A percentile compares a stretch with the other conserved stretches of the same genome.
Conservation (phyloP, 2,797 vertebrate genomes). For the Avahi laniger region DNA sequence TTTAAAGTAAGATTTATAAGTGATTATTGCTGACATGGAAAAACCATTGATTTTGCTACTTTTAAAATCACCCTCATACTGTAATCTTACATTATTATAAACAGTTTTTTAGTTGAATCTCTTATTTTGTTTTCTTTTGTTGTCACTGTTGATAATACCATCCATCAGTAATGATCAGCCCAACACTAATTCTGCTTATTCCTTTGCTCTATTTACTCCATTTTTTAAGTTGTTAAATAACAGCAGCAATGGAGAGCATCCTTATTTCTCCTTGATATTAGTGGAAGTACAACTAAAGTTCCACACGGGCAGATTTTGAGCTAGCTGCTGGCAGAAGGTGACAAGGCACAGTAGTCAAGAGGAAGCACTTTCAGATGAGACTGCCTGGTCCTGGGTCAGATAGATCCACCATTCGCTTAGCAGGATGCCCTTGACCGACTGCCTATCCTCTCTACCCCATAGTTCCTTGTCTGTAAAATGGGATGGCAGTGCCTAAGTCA, state of each 20-base stretch:
- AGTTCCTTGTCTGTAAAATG: not conserved
- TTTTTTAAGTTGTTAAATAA: not conserved
- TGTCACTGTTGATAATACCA: not conserved
- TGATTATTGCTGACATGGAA: not conserved
- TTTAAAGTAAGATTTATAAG: constrained; percentile 2
- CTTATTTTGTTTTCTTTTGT: not conserved
- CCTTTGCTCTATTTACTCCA: not conserved
- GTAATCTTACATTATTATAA: not conserved
- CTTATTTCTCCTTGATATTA: not conserved
- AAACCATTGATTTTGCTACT: not conserved
- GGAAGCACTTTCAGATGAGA: not conserved
- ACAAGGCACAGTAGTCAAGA: not conserved
- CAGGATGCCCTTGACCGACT: not conserved
- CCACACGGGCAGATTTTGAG: not conserved
- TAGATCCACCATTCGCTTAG: not conserved
- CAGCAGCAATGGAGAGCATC: not conserved
- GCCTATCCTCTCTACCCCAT: not conserved
- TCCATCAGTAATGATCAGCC: not conserved
- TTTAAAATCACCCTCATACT: not conserved
- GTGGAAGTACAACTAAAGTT: too few relatives aligned
- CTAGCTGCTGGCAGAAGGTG: not conserved
- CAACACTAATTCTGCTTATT: not conserved
- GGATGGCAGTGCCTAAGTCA: not conserved
- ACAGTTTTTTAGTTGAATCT: not conserved
- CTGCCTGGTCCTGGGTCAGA: not conserved